A percentile compares a stretch with the other conserved stretches of the same genome.
These are phyloP conservation scores for Sibirionetta formosa DNA, from an alignment of 2,797 vertebrate species.

Conservation along the genomic window DNA sequence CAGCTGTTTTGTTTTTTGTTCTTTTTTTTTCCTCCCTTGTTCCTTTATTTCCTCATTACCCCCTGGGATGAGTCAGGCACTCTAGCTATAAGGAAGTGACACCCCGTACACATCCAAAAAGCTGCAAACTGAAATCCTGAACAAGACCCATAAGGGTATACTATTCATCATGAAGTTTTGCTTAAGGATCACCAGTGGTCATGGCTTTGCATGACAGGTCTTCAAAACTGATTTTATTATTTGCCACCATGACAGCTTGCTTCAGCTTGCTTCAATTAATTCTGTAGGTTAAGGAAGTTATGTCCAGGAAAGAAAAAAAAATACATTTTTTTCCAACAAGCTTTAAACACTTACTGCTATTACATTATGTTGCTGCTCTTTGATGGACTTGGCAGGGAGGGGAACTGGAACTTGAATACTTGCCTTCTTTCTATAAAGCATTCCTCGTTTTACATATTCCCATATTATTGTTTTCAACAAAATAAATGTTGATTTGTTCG, in stretches of 20 bases:
- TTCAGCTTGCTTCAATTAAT: not conserved
- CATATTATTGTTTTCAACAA: not conserved
- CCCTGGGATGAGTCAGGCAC: constrained; percentile 2
- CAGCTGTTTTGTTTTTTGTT: not conserved
- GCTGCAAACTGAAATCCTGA: not conserved
- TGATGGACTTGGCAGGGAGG: rapidly evolving
- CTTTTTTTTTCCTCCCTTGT: rapidly evolving
- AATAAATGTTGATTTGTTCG: not conserved
- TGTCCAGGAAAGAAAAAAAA: not conserved
- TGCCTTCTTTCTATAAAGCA: not conserved
- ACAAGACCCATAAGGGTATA: rapidly evolving
- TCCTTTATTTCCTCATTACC: constrained; percentile 19
- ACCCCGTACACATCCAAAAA: constrained; percentile 17
- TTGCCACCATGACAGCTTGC: not conserved
- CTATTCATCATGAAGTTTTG: not conserved
- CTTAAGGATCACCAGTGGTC: not conserved
- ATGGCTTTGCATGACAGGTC: not conserved
- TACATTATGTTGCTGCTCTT: not conserved
- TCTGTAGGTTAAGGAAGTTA: not conserved
- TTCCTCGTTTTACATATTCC: not conserved
- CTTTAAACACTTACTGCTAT: not conserved
- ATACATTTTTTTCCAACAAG: not conserved
- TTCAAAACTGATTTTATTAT: not conserved
- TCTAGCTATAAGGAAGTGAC: not conserved
- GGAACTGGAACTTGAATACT: not conserved